Evolutionary conservation across 1,140 invertebrate species (phyloP).

Genomic region (Saccostrea glomerata): DNA sequence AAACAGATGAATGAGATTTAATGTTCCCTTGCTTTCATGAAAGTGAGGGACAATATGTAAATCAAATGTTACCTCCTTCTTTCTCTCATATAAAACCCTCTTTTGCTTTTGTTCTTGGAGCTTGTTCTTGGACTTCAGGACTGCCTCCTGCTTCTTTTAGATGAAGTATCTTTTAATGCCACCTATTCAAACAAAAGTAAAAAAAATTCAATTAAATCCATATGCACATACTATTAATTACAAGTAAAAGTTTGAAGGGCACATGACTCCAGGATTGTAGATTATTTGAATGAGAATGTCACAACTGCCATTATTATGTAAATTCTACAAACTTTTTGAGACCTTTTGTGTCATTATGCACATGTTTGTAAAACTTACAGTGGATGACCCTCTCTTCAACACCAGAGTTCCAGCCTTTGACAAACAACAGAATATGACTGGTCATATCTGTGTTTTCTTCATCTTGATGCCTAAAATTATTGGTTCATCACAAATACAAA

Average conservation of each 20-base stretch:
- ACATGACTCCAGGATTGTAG: no score
- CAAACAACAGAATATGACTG: neutral
- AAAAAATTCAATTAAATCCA: neutral
- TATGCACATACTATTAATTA: neutral
- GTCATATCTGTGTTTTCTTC: neutral
- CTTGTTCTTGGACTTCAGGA: constrained; percentile 8
- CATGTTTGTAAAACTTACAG: neutral
- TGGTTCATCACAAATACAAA: neutral
- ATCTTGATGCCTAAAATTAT: neutral
- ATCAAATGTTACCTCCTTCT: constrained; percentile 8
- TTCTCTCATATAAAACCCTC: constrained; percentile 10
- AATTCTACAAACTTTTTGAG: no score
- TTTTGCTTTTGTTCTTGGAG: neutral
- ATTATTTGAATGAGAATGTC: no score
- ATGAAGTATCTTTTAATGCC: neutral
- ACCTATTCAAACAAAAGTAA: neutral
- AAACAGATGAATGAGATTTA: no score
- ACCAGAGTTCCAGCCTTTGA: neutral
- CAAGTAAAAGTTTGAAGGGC: no score
- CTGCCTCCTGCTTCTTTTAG: neutral
- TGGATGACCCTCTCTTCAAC: neutral
- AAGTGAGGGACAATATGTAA: no score
- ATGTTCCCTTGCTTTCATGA: no score
- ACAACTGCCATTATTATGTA: no score
- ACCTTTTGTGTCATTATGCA: neutral